These are phyloP conservation scores for Meandrusa payeni DNA, from an alignment of 2,888 invertebrate species.

Conservation along the genomic window DNA sequence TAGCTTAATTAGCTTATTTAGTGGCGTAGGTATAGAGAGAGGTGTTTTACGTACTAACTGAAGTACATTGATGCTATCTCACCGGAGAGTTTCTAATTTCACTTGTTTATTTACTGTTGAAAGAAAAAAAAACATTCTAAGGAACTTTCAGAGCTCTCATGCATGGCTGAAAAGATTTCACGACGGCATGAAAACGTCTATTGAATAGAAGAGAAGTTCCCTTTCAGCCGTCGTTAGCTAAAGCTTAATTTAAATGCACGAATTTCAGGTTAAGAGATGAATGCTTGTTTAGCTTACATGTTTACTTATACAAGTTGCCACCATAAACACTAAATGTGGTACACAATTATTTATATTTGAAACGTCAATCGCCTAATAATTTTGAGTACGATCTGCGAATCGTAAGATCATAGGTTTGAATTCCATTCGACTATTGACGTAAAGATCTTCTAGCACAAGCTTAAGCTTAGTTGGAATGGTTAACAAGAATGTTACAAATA, in stretches of 20 bases:
- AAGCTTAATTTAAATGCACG: conserved; percentile 25
- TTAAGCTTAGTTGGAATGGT: too few relatives aligned
- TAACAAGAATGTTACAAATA: too few relatives aligned
- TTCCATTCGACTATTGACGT: too few relatives aligned
- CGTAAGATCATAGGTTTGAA: too few relatives aligned
- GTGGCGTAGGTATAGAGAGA: too few relatives aligned
- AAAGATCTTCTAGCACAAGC: too few relatives aligned
- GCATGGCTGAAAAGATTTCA: conserved; percentile 22
- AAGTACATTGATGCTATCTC: conserved; percentile 12
- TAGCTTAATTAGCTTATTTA: too few relatives aligned
- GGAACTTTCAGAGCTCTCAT: conserved; percentile 12
- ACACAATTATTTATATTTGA: too few relatives aligned
- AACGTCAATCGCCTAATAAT: too few relatives aligned
- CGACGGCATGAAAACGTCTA: conserved; percentile 20
- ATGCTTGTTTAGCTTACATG: conserved; percentile 12
- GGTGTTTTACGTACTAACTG: too few relatives aligned
- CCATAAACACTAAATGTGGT: too few relatives aligned
- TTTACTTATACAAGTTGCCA: neutral
- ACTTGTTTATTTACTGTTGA: conserved; percentile 11
- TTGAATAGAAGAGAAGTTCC: conserved; percentile 22
- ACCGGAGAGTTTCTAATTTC: conserved; percentile 1
- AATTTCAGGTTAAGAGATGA: conserved; percentile 25
- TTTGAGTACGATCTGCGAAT: too few relatives aligned
- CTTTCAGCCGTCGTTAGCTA: conserved; percentile 24
- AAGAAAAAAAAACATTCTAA: conserved; percentile 7